A percentile compares a stretch with the other conserved stretches of the same genome.
phyloP scores from a whole-genome alignment of 64 coral and sea anemone genomes.

The Pachyseris speciosa region DNA sequence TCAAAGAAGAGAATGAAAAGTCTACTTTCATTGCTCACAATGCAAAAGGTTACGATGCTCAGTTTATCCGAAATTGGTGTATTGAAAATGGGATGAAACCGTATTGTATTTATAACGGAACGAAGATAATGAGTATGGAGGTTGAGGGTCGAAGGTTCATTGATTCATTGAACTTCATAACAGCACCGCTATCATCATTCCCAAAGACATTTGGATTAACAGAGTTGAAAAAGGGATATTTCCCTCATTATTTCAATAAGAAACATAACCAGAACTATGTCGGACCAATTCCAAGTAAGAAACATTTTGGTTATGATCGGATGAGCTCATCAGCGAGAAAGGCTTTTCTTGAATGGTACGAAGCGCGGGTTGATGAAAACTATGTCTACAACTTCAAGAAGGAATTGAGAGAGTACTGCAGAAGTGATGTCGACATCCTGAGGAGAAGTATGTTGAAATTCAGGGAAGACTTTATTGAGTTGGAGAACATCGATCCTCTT shows the following conservation, averaged over 20 bases:
- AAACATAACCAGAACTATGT: constrained; percentile 30
- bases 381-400: constrained; percentile 3
- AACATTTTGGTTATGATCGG: constrained; percentile 29
- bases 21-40: constrained; percentile 44
- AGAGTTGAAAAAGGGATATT: too few species aligned
- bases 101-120: constrained; percentile 29
- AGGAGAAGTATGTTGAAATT: background rate
- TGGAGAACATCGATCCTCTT: constrained; percentile 10
- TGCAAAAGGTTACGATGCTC: constrained; percentile 16
- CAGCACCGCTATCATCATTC: background rate
- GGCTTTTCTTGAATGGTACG: constrained; percentile 12
- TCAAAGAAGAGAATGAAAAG: background rate
- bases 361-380: background rate
- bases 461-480: background rate
- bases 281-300: constrained; percentile 1
- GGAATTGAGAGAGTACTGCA: background rate
- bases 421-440: background rate
- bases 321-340: background rate
- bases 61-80: constrained; percentile 37
- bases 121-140: constrained; percentile 40
- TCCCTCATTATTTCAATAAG: constrained; percentile 54
- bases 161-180: constrained; percentile 31
- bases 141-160: background rate
- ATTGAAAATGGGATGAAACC: constrained; percentile 38
- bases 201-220: constrained; percentile 68